Evolutionary conservation across 1,140 invertebrate species (phyloP), one percentile per base, ranked within the genome.

Genomic region (Helicoverpa armigera): DNA sequence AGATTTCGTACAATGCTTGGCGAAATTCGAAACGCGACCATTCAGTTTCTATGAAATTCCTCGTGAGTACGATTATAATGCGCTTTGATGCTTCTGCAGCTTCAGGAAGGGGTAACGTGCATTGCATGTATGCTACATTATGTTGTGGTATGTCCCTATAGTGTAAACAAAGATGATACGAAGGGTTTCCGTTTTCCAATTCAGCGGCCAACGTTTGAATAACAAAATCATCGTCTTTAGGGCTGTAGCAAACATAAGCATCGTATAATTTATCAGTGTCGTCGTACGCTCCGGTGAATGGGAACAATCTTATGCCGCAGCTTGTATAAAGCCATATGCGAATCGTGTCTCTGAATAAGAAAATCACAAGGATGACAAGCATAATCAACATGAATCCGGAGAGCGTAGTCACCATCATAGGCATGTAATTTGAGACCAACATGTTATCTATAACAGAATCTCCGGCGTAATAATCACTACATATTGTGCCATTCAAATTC

Each of bases 221-320:
- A 11, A 99, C 98, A 92, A 98, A 98, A 89, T 98, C 97, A 87
- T 98, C 98, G 95, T 99, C 98, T 91, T 98, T 98, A 31, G 98
- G 97, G 83, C 98, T 98, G 95, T 99, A 99, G 81, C 98, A 97
- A 10, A 99, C 97, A 94, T 99, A 99, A 72, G 98, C 98, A 92
- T 99, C 99, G 95, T 98, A 99, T 48, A 98, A 95, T 90, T 98
- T 98, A 88, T 98, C 98, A 84, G 97, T 96, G 87, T 98, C 97
- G 88, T 97, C 97, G 89, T 96, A 96, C 85, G 95, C 86, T 90
- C 95, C 88, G 92, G 94, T 90, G 95, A 96, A 94, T 95, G 95
- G 97, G 84, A 97, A 98, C 78, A 98, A 96, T 63, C 98, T 96
- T 7, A 98, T 96, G 18, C 98, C 98, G 92, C 98, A 99, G 82